Evolutionary conservation across 2,888 invertebrate genomes (phyloP).

Genomic region (Epistrophella euchroma): DNA sequence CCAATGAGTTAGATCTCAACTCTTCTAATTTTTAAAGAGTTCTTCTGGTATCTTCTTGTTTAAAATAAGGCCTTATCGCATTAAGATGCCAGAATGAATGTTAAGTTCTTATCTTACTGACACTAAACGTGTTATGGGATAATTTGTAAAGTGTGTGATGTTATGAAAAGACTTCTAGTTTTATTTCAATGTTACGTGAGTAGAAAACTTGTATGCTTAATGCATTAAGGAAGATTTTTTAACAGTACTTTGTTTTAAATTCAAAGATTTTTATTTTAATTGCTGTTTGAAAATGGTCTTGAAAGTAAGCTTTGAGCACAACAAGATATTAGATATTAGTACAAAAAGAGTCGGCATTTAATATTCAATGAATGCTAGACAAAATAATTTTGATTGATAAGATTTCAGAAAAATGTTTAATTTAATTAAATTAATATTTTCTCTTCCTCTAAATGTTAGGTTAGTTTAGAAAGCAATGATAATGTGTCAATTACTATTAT

Average conservation of each 20-base stretch:
- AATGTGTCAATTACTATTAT: no score
- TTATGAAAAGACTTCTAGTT: conserved; percentile 30
- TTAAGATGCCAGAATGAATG: conserved; percentile 41
- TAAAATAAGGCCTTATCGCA: conserved; percentile 43
- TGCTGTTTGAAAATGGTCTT: background rate
- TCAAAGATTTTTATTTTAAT: conserved; percentile 6
- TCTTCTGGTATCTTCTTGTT: conserved; percentile 12
- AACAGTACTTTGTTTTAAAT: background rate
- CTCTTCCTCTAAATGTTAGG: no score
- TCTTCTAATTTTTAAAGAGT: background rate
- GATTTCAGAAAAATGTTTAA: background rate
- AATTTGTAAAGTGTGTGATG: conserved; percentile 41
- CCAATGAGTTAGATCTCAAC: conserved; percentile 19
- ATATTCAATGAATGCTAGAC: no score
- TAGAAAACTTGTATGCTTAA: conserved; percentile 5
- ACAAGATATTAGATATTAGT: background rate
- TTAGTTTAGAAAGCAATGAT: no score
- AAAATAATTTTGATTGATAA: background rate
- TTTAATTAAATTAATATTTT: no score
- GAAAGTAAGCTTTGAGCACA: background rate
- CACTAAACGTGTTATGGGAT: conserved; percentile 63
- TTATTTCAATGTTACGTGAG: conserved; percentile 65
- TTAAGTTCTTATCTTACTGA: conserved; percentile 29
- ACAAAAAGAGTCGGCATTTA: background rate
- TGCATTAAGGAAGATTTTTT: background rate